These are phyloP conservation scores for Dermochelys coriacea DNA, from an alignment of 2,797 vertebrate species.

Conservation along the genomic window DNA sequence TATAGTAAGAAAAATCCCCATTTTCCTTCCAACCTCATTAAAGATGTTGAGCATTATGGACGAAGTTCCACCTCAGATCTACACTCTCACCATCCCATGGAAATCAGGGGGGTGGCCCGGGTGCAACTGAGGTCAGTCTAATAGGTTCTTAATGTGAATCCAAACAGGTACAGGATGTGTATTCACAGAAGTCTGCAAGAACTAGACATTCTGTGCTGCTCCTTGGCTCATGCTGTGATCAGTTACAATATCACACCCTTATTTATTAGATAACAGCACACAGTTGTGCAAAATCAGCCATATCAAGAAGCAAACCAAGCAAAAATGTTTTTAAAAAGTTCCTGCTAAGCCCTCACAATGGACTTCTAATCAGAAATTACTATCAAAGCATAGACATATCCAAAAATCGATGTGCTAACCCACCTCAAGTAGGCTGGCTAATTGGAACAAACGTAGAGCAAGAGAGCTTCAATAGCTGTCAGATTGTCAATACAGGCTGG, in stretches of 20 bases:
- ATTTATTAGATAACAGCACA: conserved; percentile 15
- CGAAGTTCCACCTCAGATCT: not conserved
- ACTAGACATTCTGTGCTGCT: not conserved
- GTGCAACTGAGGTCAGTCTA: not conserved
- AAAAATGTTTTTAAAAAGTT: not conserved
- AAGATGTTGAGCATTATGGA: rapidly evolving
- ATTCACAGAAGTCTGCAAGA: not conserved
- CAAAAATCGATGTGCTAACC: rapidly evolving
- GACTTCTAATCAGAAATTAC: not conserved
- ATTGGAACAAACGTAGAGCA: not conserved
- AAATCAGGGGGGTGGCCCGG: not conserved
- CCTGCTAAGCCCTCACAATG: not conserved
- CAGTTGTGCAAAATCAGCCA: conserved; percentile 11
- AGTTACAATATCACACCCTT: not conserved
- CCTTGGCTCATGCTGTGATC: not conserved
- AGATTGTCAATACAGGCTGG: not conserved
- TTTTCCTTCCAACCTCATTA: not conserved
- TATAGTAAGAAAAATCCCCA: not conserved
- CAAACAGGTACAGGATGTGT: not conserved
- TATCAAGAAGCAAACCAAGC: not conserved
- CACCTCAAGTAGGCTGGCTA: not conserved
- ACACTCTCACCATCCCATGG: not conserved
- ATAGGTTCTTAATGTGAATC: not conserved
- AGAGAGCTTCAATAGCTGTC: not conserved
- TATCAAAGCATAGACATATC: not conserved